Base-by-base conservation (phyloP, 1,140 invertebrate genomes). In the Trachymyrmex septentrionalis region DNA sequence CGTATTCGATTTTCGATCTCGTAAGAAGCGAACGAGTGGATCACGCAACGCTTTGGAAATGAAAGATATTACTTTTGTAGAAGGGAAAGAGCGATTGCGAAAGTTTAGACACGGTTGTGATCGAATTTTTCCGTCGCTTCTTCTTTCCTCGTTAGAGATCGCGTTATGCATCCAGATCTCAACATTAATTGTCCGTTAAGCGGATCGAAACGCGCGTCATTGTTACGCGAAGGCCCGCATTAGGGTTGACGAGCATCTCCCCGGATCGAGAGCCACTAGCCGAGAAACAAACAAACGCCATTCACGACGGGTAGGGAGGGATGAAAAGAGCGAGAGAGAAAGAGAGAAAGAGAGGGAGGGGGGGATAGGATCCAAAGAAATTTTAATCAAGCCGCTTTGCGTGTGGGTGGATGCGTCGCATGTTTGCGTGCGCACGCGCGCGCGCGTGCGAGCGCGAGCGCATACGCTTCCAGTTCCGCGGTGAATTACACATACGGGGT, bases 341-440 rank as follows among this genome's bases (percentile, higher is more conserved):
- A 50, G 19, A 38, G 19, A 14, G 34, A n/a, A 3, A n/a, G 19
- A n/a, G 27, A 10, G 19, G 1, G 71, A 38, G 24, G 14, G 48
- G 19, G 19, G 24, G 71, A 27, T 9, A 38, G 19, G 24, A n/a
- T 89, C 93, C 92, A 93, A 94, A 94, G 93, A 94, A 94, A 94
- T 93, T 94, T 90, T 93, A 94, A 95, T 95, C 92, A 92, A 93
- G 91, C 89, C 55, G 57, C 67, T 84, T 86, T 69, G 48, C 81
- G 72, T 78, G 86, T 10, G 55, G 19, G n/a, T 66, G 53, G n/a
- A 48, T 64, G 61, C 73, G 53, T 57, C n/a, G 63, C 73, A 21
- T 4, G 21, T 44, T n/a, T 30, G 24, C 30, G 24, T n/a, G 44
- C 71, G 63, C 24, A 30, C 64, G 63, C 57, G 21, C 55, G 48